phyloP scores from a whole-genome alignment of 2,888 invertebrate genomes.

The Plemyria rubiginata region DNA sequence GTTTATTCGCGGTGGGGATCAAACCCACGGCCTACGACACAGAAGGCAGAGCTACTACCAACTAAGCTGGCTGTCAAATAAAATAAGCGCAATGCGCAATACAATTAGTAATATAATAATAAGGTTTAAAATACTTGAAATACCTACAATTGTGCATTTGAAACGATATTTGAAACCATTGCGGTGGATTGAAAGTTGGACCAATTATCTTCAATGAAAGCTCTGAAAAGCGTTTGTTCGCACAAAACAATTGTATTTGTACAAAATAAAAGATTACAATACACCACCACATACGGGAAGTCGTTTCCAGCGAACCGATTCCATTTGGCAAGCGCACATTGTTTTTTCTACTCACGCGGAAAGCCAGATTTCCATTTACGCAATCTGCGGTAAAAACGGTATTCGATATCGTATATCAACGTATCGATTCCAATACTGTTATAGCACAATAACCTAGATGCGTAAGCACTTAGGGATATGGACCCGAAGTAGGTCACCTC shows the following conservation, averaged over 20 bases:
- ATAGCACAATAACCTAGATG: slow-evolving; percentile 75
- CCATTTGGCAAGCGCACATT: slow-evolving; percentile 53
- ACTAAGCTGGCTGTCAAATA: too few species aligned
- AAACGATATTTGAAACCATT: too few species aligned
- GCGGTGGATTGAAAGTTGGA: neutral
- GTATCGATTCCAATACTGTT: slow-evolving; percentile 64
- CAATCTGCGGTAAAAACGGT: slow-evolving; percentile 69
- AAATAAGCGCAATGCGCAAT: too few species aligned
- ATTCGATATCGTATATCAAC: slow-evolving; percentile 60
- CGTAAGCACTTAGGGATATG: slow-evolving; percentile 76
- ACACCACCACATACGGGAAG: slow-evolving; percentile 17
- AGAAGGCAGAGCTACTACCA: too few species aligned
- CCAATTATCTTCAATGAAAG: slow-evolving; percentile 5
- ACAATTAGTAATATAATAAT: too few species aligned
- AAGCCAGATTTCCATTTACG: slow-evolving; percentile 66
- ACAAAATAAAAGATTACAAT: slow-evolving; percentile 26
- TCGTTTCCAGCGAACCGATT: slow-evolving; percentile 37
- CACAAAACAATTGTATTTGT: slow-evolving; percentile 18
- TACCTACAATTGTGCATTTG: too few species aligned
- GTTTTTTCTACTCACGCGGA: slow-evolving; percentile 53
- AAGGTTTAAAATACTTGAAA: too few species aligned
- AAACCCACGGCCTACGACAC: too few species aligned
- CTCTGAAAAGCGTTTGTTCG: slow-evolving; percentile 12
- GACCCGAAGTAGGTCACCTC: slow-evolving; percentile 72
- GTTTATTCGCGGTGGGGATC: too few species aligned